These are phyloP conservation scores for Hozukius guyotensis DNA, from an alignment of 2,797 vertebrate species.

Conservation along the genomic window DNA sequence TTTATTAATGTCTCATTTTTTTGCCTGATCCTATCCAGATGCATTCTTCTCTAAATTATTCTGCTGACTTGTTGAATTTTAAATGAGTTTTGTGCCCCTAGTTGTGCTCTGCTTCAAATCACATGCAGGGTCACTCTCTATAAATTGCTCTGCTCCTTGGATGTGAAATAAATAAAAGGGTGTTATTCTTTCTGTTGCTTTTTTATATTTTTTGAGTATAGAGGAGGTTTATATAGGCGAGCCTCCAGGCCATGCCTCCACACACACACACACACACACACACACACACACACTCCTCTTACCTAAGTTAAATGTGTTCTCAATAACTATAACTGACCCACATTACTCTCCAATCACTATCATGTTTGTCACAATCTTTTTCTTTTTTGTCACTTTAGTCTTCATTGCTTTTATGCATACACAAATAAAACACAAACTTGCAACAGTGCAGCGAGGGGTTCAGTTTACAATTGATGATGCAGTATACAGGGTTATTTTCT, in stretches of 20 bases:
- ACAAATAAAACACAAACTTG: too few species aligned
- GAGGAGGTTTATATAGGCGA: neutral
- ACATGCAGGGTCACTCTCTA: constrained; percentile 40
- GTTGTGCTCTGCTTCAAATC: constrained; percentile 62
- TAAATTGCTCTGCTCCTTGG: constrained; percentile 34
- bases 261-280: too few species aligned
- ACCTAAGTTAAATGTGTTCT: constrained; percentile 21
- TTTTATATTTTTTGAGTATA: neutral
- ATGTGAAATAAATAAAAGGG: constrained; percentile 59
- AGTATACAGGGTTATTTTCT: too few species aligned
- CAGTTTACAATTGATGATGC: too few species aligned
- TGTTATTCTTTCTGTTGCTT: constrained; percentile 28
- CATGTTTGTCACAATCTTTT: constrained; percentile 23
- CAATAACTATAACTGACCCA: neutral
- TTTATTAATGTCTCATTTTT: constrained; percentile 42
- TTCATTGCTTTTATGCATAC: too few species aligned
- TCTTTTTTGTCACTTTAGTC: too few species aligned
- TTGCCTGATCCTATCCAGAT: constrained; percentile 57
- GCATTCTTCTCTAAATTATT: constrained; percentile 58
- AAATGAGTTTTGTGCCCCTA: constrained; percentile 55
- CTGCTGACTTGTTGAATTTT: constrained; percentile 65
- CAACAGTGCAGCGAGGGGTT: too few species aligned
- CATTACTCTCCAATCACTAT: constrained; percentile 34
- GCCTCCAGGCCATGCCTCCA: neutral
- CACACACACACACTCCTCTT: neutral